phyloP scores from a whole-genome alignment of 2,113 vertebrate species.

The Spea multiplicata region DNA sequence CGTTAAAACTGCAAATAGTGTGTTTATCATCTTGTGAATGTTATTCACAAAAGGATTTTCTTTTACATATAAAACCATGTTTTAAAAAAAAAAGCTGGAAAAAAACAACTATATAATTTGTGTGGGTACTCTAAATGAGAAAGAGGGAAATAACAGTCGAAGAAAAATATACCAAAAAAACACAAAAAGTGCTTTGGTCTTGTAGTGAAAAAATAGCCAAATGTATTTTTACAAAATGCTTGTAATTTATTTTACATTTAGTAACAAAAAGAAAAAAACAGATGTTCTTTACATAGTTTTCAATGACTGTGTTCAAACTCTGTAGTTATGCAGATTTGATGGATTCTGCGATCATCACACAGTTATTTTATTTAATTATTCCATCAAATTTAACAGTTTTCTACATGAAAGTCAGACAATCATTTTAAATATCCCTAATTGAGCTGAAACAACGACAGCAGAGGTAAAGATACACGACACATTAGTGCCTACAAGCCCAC shows the following conservation, averaged over 20 bases:
- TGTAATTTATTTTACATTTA: not conserved
- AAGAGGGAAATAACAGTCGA: too few relatives aligned
- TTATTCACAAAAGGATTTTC: too few relatives aligned
- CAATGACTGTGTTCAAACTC: constrained; percentile 3
- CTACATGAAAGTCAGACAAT: constrained; percentile 16
- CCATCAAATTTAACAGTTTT: constrained; percentile 23
- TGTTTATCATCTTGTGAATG: too few relatives aligned
- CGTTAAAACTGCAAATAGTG: too few relatives aligned
- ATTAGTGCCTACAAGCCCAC: not conserved
- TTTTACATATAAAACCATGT: too few relatives aligned
- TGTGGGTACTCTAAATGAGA: too few relatives aligned
- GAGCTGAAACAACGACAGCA: constrained; percentile 22
- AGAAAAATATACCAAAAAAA: too few relatives aligned
- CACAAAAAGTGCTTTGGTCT: too few relatives aligned
- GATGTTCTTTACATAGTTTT: constrained; percentile 11
- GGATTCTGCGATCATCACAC: constrained; percentile 22
- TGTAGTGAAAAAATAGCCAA: not conserved
- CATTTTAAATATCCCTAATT: constrained; percentile 23
- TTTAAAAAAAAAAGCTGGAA: too few relatives aligned
- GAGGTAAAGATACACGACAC: constrained; percentile 4
- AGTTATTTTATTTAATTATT: constrained; percentile 40
- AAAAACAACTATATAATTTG: too few relatives aligned
- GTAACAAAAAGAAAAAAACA: constrained; percentile 5
- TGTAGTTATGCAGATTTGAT: not conserved
- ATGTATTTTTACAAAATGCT: not conserved